These are phyloP conservation scores for Heliconius sara DNA, from an alignment of 2,888 invertebrate species.

Conservation along the genomic window DNA sequence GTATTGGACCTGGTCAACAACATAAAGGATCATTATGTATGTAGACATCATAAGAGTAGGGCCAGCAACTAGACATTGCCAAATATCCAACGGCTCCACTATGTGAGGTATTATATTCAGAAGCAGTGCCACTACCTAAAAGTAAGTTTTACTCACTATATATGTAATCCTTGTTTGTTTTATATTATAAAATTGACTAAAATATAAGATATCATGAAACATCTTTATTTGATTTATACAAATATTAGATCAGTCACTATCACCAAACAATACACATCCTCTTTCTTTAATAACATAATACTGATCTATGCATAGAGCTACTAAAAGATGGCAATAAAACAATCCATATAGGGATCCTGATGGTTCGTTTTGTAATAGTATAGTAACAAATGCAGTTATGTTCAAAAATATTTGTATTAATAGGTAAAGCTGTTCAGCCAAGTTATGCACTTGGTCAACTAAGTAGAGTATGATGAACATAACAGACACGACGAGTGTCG, in stretches of 20 bases:
- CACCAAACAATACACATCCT: conserved; percentile 56
- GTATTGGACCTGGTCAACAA: conserved; percentile 75
- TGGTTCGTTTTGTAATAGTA: conserved; percentile 51
- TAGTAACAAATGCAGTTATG: conserved; percentile 55
- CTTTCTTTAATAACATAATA: conserved; percentile 69
- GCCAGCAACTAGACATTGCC: conserved; percentile 69
- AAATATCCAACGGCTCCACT: conserved; percentile 67
- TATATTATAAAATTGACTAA: conserved; percentile 19
- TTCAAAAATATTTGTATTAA: conserved; percentile 60
- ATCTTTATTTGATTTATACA: conserved; percentile 29
- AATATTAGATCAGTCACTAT: conserved; percentile 28
- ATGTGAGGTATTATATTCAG: conserved; percentile 75
- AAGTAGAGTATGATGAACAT: conserved; percentile 75
- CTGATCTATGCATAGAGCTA: conserved; percentile 68
- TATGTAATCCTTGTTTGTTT: conserved; percentile 44
- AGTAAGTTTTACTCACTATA: conserved; percentile 62
- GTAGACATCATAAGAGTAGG: conserved; percentile 75
- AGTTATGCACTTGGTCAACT: conserved; percentile 76
- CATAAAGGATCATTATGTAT: conserved; percentile 71
- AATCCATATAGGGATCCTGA: conserved; percentile 64
- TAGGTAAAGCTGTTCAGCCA: conserved; percentile 74
- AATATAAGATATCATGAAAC: conserved; percentile 15
- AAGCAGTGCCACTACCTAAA: conserved; percentile 79
- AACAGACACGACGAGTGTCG: conserved; percentile 70
- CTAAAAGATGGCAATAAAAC: conserved; percentile 68